phyloP scores from a whole-genome alignment of 2,113 vertebrate genomes.

The Chiloscyllium plagiosum region DNA sequence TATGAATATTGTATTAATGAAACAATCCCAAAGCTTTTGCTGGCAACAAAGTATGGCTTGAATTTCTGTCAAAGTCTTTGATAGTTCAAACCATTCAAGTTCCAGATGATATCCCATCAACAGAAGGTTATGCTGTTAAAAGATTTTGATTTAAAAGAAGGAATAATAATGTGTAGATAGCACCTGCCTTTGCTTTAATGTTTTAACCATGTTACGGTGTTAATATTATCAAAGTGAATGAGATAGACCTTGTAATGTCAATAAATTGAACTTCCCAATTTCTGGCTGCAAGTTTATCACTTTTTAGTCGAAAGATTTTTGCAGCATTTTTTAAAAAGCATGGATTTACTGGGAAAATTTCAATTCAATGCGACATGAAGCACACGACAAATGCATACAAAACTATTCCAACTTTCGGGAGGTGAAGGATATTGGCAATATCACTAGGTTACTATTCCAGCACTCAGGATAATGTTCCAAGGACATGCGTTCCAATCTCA shows the following conservation, averaged over 20 bases:
- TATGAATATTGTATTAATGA: not conserved
- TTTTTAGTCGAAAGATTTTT: not conserved
- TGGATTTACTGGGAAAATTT: not conserved
- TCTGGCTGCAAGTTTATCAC: not conserved
- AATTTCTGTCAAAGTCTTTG: not conserved
- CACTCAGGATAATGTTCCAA: no score
- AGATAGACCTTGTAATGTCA: not conserved
- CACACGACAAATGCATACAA: not conserved
- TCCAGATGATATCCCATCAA: not conserved
- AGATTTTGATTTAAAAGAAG: not conserved
- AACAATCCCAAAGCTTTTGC: not conserved
- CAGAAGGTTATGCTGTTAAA: not conserved
- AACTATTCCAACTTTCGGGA: not conserved
- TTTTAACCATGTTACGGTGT: not conserved
- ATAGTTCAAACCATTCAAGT: not conserved
- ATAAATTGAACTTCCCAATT: not conserved
- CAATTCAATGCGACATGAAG: not conserved
- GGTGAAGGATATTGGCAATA: no score
- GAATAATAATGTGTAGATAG: not conserved
- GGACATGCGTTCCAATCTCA: no score
- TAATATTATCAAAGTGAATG: not conserved
- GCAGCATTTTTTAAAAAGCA: not conserved
- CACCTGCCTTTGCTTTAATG: not conserved
- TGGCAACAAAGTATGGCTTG: not conserved
- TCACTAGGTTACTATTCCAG: no score